Percentiles rank a stretch among this genome's conserved stretches.
These are phyloP conservation scores for Penaeus chinensis DNA, from an alignment of 1,140 invertebrate species.

Conservation along the genomic window DNA sequence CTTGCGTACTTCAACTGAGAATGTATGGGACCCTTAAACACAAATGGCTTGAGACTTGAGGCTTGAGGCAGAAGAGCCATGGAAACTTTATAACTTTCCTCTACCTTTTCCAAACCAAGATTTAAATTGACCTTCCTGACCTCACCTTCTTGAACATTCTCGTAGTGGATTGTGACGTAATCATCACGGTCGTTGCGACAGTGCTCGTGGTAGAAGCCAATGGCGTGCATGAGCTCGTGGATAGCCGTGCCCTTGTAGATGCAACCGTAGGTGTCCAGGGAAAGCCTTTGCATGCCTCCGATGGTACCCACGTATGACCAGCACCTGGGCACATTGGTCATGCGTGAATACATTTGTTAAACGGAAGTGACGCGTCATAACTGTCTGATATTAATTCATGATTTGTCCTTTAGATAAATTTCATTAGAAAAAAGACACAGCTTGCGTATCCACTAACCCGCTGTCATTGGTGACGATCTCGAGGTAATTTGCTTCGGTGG, in stretches of 20 bases:
- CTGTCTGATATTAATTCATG: too few species aligned
- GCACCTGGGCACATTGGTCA: neutral
- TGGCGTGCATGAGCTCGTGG: conserved; percentile 42
- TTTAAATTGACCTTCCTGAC: neutral
- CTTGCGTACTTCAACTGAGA: too few species aligned
- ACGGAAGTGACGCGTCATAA: too few species aligned
- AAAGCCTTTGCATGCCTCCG: conserved; percentile 29
- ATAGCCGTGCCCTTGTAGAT: conserved; percentile 36
- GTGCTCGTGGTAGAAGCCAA: conserved; percentile 51
- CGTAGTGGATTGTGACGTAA: conserved; percentile 32
- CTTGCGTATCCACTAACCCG: conserved; percentile 10
- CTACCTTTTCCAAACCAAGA: too few species aligned
- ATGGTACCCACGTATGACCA: conserved; percentile 36
- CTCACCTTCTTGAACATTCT: conserved; percentile 4
- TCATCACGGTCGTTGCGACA: conserved; percentile 39
- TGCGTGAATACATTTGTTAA: too few species aligned
- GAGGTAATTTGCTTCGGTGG: conserved; percentile 21
- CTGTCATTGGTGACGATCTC: conserved; percentile 43
- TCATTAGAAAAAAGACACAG: neutral
- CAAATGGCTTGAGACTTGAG: too few species aligned
- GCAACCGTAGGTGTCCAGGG: conserved; percentile 35
- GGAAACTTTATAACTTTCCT: too few species aligned
- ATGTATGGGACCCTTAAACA: too few species aligned
- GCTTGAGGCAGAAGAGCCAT: too few species aligned
- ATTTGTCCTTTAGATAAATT: neutral